These are phyloP conservation scores for Caenorhabditis zanzibari DNA, from an alignment of 2,888 invertebrate species.

Conservation along the genomic window DNA sequence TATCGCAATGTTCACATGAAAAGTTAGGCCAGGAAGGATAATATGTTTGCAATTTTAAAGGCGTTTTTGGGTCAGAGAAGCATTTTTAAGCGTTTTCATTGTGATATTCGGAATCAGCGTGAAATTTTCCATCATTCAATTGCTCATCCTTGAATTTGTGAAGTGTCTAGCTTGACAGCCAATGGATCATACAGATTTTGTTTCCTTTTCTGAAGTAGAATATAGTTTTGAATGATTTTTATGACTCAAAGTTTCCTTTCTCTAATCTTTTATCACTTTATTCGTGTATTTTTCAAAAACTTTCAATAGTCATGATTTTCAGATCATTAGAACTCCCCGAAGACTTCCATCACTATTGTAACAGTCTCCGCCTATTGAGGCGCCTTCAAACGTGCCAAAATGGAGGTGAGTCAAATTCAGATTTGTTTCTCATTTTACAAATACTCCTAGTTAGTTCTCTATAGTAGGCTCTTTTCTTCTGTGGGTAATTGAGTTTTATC, in stretches of 20 bases:
- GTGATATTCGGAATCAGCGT: too few species aligned
- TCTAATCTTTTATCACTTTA: background rate
- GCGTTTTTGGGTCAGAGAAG: too few species aligned
- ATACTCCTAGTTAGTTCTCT: slow-evolving; percentile 4
- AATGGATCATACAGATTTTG: background rate
- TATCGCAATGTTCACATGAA: too few species aligned
- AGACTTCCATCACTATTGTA: slow-evolving; percentile 11
- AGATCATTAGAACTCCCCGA: slow-evolving; percentile 20
- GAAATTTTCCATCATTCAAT: too few species aligned
- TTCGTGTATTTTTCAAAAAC: background rate
- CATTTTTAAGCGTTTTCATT: too few species aligned
- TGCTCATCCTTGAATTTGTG: too few species aligned
- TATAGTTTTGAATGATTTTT: background rate
- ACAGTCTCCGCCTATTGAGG: slow-evolving; percentile 31
- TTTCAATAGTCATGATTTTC: slow-evolving; percentile 16
- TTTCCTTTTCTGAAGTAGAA: background rate
- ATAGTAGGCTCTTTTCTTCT: background rate
- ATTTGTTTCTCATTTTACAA: background rate
- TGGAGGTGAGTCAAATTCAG: slow-evolving; percentile 46
- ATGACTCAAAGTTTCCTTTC: slow-evolving; percentile 12
- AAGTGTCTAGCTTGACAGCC: background rate
- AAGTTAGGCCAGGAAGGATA: too few species aligned
- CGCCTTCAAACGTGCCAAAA: slow-evolving; percentile 39
- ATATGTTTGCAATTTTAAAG: too few species aligned
- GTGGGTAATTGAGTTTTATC: slow-evolving; percentile 42